These are phyloP conservation scores for Microcebus murinus DNA, from an alignment of 2,113 vertebrate genomes.

Conservation along the genomic window DNA sequence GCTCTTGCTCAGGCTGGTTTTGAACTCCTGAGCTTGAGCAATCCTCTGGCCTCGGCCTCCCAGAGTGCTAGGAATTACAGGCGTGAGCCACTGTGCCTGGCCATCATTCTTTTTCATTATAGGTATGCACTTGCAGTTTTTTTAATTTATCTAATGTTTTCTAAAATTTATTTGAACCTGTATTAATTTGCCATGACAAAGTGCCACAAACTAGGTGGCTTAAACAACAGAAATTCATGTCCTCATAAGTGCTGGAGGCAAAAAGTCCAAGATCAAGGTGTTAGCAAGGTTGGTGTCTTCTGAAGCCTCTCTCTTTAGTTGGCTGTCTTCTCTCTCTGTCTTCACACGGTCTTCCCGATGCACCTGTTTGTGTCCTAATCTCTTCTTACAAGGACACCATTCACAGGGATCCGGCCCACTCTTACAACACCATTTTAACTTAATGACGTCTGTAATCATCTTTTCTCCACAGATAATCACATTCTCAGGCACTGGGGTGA, in stretches of 20 bases:
- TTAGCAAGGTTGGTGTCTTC: background rate
- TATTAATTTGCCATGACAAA: background rate
- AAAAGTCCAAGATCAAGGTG: background rate
- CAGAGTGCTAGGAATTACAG: no score
- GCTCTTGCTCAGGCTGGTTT: no score
- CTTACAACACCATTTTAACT: background rate
- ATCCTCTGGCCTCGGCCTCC: no score
- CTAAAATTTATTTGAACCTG: background rate
- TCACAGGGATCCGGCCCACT: background rate
- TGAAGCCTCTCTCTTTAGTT: background rate
- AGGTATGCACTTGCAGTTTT: background rate
- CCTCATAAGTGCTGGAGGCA: background rate
- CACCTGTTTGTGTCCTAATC: background rate
- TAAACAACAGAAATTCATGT: background rate
- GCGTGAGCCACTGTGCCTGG: no score
- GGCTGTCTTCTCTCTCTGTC: background rate
- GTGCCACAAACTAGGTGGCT: background rate
- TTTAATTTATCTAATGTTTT: background rate
- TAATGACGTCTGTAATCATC: background rate
- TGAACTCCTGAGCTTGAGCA: no score
- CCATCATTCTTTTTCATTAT: background rate
- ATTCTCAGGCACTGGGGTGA: background rate
- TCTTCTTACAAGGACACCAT: background rate
- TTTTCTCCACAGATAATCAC: background rate
- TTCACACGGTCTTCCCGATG: background rate